phyloP scores from a whole-genome alignment of 2,888 invertebrate species.

The Habrosyne pyritoides region DNA sequence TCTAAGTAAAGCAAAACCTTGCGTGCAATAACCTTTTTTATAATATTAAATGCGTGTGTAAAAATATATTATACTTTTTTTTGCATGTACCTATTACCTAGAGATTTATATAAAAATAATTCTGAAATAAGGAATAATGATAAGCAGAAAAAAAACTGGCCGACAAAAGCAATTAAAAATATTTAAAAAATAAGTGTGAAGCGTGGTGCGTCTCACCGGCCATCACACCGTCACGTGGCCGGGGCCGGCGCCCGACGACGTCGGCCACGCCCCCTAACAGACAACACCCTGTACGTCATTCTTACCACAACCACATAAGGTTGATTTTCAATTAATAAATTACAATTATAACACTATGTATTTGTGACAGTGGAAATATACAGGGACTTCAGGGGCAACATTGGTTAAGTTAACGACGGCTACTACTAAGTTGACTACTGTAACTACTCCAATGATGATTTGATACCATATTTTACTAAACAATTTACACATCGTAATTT shows the following conservation, averaged over 20 bases:
- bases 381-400: background rate
- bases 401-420: background rate
- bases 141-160: conserved; percentile 10
- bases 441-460: background rate
- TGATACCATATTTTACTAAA: background rate
- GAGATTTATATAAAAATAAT: background rate
- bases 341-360: conserved; percentile 36
- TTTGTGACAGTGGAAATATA: conserved; percentile 22
- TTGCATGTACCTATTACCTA: background rate
- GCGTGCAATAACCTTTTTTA: background rate
- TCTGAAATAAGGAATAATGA: background rate
- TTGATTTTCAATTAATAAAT: conserved; percentile 24
- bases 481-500: background rate
- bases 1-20: background rate
- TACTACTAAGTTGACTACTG: background rate
- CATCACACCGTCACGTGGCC: conserved; percentile 82
- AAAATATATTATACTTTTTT: too few relatives aligned
- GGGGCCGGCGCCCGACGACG: conserved; percentile 59
- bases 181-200: conserved; percentile 26
- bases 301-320: conserved; percentile 24
- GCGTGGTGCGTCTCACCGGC: conserved; percentile 71
- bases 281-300: conserved; percentile 60
- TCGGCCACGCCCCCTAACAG: conserved; percentile 73
- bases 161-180: conserved; percentile 17
- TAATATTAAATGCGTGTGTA: too few relatives aligned